Conservation (phyloP, 2,888 invertebrate genomes). For the Tetragonisca angustula region DNA sequence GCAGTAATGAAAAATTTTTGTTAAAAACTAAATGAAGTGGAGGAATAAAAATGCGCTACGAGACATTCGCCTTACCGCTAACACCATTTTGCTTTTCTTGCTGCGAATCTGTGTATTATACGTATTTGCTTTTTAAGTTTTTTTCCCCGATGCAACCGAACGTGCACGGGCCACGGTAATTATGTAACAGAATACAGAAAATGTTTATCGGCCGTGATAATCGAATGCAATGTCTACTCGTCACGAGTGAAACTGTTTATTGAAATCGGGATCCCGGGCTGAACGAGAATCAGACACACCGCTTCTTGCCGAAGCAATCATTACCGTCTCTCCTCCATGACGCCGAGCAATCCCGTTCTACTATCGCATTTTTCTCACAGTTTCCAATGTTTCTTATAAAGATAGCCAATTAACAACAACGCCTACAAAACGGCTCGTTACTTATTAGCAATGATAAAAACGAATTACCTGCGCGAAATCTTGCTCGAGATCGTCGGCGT, state of each 20-base stretch:
- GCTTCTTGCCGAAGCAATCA: conserved; percentile 63
- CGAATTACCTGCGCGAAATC: conserved; percentile 92
- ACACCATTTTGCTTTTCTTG: conserved; percentile 77
- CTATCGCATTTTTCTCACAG: conserved; percentile 56
- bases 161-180: conserved; percentile 50
- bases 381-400: conserved; percentile 22
- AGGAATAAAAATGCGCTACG: conserved; percentile 53
- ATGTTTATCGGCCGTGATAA: conserved; percentile 29
- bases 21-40: conserved; percentile 36
- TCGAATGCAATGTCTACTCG: conserved; percentile 17
- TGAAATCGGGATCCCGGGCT: conserved; percentile 32
- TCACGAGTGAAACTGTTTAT: conserved; percentile 22
- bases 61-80: conserved; percentile 73
- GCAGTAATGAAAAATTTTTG: conserved; percentile 20
- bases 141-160: conserved; percentile 33
- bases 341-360: conserved; percentile 70
- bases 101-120: conserved; percentile 68
- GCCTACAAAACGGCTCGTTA: conserved; percentile 33
- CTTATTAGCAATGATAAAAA: conserved; percentile 67
- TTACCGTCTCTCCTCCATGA: conserved; percentile 74
- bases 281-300: conserved; percentile 18
- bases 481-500: conserved; percentile 97
- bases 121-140: conserved; percentile 59
- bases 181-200: conserved; percentile 48
- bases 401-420: conserved; percentile 22